Percentiles rank a stretch among this genome's conserved stretches.
These are phyloP conservation scores for Sebastes oblongus DNA, from an alignment of 2,797 vertebrate genomes.

Conservation along the genomic window DNA sequence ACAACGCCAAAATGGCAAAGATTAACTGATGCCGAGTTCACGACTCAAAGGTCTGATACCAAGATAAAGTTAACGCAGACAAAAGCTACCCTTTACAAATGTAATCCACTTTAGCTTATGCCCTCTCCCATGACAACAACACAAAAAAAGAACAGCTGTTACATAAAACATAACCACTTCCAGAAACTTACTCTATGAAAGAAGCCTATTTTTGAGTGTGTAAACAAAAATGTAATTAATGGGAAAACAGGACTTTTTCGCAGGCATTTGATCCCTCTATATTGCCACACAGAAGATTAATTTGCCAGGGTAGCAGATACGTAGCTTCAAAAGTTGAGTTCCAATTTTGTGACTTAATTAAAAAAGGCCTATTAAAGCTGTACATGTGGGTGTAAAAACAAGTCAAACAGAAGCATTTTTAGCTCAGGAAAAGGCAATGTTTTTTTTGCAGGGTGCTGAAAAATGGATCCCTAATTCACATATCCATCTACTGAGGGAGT, in stretches of 20 bases:
- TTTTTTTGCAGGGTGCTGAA: neutral
- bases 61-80: neutral
- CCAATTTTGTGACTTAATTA: conserved; percentile 67
- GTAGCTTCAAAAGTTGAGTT: conserved; percentile 51
- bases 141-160: conserved; percentile 3
- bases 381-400: conserved; percentile 43
- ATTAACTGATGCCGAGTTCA: conserved; percentile 7
- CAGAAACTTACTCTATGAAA: conserved; percentile 17
- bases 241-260: conserved; percentile 48
- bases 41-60: neutral
- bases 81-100: conserved; percentile 23
- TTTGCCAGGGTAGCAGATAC: conserved; percentile 36
- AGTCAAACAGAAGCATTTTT: conserved; percentile 30
- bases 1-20: conserved; percentile 31
- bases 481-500: neutral
- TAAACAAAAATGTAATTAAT: conserved; percentile 72
- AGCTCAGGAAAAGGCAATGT: conserved; percentile 8
- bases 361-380: conserved; percentile 52
- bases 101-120: neutral
- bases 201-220: conserved; percentile 24
- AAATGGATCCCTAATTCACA: neutral
- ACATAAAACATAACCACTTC: conserved; percentile 28
- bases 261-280: conserved; percentile 53
- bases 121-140: neutral
- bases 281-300: conserved; percentile 46